Evolutionary conservation across 2,888 invertebrate genomes (phyloP), one percentile per base, ranked within the genome.

Genomic region (Pammene aurita): DNA sequence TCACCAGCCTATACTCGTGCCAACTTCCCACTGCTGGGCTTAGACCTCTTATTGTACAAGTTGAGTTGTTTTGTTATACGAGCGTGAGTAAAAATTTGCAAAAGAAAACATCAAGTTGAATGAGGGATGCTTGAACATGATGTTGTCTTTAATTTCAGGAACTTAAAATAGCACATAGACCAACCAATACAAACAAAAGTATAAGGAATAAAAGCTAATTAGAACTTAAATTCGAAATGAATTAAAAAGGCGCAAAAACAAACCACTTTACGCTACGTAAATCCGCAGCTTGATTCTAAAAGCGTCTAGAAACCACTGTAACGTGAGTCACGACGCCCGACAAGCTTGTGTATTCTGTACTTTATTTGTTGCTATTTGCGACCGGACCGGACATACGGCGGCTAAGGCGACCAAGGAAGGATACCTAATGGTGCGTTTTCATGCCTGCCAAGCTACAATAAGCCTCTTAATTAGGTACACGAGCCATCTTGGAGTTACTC

Each of bases 241-340:
- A 7, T 26, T 58, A 0, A 34, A 58, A 58, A 58, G 14, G 44
- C 9, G 9, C 18, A 18, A 13, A 52, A 52, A 35, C 41, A 13
- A 13, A 13, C 14, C n/a, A 38, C 38, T 41, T 18, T n/a, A 18
- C 18, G 50, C 14, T 35, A 50, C 38, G 52, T 26, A 18, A 35
- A 35, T 62, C 16, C 38, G 52, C 52, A 44, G 52, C 18, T 52
- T 35, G 16, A 54, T 58, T 65, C 69, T 69, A 69, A 60, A 69
- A 65, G 44, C 41, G 69, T 65, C 54, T 57, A 64, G 52, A 63
- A 69, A 64, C 69, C 69, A 48, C 69, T 69, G 60, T 60, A 60
- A 54, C 26, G 42, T 69, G 58, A 69, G 41, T 69, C 69, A 69
- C 42, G 41, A 65, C 38, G 46, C 42, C 26, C 68, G 50, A 16